These are phyloP conservation scores for Colletes gigas DNA, from an alignment of 1,140 invertebrate species.

Conservation along the genomic window DNA sequence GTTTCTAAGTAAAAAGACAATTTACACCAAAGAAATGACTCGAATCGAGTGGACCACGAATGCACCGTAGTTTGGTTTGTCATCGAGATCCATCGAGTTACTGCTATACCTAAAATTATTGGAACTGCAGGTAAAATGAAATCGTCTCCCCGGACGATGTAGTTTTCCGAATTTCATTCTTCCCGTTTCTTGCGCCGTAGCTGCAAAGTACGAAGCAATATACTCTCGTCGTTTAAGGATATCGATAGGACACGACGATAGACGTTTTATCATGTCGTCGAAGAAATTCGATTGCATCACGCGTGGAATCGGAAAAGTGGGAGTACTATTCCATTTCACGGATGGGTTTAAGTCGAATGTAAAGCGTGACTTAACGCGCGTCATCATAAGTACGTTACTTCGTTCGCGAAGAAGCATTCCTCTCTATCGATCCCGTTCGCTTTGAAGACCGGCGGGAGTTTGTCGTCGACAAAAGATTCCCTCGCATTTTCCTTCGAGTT, in stretches of 20 bases:
- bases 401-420: background rate
- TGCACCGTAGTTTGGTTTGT: no score
- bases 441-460: background rate
- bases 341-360: background rate
- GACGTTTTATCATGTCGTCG: background rate
- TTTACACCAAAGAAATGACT: no score
- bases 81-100: no score
- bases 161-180: no score
- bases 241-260: background rate
- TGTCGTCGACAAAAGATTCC: constrained; percentile 4
- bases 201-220: no score
- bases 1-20: no score
- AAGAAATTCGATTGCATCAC: background rate
- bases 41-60: no score
- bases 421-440: constrained; percentile 3
- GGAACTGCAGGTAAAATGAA: no score
- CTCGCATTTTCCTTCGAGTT: background rate
- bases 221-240: background rate
- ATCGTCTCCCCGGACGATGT: no score
- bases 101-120: no score
- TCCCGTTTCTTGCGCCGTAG: no score
- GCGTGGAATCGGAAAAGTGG: background rate
- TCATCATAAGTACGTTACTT: constrained; percentile 19
- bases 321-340: background rate
- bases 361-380: background rate